Conservation (phyloP, 2,888 invertebrate species). For the Dasysyrphus tricinctus region DNA sequence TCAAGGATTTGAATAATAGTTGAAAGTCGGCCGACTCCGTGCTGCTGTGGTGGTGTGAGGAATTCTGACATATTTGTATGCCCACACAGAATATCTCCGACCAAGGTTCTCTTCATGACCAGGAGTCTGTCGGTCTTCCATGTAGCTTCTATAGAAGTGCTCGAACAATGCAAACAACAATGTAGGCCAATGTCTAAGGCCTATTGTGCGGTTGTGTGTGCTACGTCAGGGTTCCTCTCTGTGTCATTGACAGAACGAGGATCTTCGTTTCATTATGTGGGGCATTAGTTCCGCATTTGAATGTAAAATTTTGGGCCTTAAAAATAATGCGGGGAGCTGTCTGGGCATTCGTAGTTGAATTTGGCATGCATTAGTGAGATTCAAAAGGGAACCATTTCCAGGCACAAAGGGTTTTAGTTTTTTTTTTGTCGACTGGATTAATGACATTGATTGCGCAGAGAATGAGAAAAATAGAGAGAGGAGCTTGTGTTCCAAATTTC, state of each 20-base stretch:
- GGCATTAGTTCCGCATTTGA: slow-evolving; percentile 69
- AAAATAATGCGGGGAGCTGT: slow-evolving; percentile 54
- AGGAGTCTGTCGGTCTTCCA: slow-evolving; percentile 35
- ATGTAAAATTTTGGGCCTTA: slow-evolving; percentile 42
- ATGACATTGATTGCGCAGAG: slow-evolving; percentile 45
- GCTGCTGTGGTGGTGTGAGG: slow-evolving; percentile 53
- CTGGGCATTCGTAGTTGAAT: slow-evolving; percentile 50
- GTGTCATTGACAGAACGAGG: slow-evolving; percentile 53
- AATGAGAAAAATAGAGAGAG: background rate
- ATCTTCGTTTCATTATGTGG: slow-evolving; percentile 58
- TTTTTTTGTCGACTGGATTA: slow-evolving; percentile 38
- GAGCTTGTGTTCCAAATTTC: slow-evolving; percentile 4
- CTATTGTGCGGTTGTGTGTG: slow-evolving; percentile 12
- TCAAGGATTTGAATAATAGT: slow-evolving; percentile 67
- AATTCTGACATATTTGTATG: slow-evolving; percentile 42
- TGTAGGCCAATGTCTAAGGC: slow-evolving; percentile 47
- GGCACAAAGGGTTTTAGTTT: slow-evolving; percentile 42
- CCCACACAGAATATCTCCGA: slow-evolving; percentile 49
- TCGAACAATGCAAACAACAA: slow-evolving; percentile 39
- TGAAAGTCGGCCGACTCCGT: slow-evolving; percentile 63
- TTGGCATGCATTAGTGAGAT: slow-evolving; percentile 64
- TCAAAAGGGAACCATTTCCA: slow-evolving; percentile 34
- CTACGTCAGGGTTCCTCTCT: slow-evolving; percentile 14
- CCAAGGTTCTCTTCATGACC: slow-evolving; percentile 21
- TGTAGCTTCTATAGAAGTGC: slow-evolving; percentile 26